Conservation (phyloP, 2,888 invertebrate genomes). For the Tipula confusa region DNA sequence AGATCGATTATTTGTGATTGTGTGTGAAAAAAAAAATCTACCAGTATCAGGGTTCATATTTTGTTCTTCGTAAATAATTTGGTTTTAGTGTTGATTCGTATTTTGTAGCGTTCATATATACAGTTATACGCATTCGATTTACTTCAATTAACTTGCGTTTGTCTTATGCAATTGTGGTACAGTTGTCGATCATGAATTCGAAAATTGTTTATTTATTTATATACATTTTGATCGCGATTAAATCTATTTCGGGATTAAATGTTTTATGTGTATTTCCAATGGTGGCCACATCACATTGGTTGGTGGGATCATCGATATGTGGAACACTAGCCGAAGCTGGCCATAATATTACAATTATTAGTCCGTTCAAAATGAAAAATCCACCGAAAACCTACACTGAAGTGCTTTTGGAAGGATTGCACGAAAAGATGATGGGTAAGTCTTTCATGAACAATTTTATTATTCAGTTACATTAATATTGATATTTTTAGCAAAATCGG, state of each 20-base stretch:
- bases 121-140: neutral
- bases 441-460: neutral
- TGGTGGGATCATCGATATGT: constrained; percentile 44
- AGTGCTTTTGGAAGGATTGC: neutral
- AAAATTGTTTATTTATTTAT: neutral
- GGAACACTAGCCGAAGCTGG: constrained; percentile 34
- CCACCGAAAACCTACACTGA: neutral
- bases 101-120: too few relatives aligned
- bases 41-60: too few relatives aligned
- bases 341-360: constrained; percentile 21
- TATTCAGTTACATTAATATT: neutral
- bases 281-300: constrained; percentile 39
- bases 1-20: too few relatives aligned
- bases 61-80: too few relatives aligned
- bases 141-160: neutral
- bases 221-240: neutral
- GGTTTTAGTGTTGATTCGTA: too few relatives aligned
- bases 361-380: neutral
- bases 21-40: too few relatives aligned
- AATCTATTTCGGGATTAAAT: neutral
- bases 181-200: neutral
- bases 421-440: neutral
- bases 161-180: neutral
- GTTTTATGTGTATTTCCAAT: constrained; percentile 34
- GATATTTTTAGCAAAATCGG: neutral